phyloP scores from a whole-genome alignment of 1,140 invertebrate species.

The Diorhabda elongata region DNA sequence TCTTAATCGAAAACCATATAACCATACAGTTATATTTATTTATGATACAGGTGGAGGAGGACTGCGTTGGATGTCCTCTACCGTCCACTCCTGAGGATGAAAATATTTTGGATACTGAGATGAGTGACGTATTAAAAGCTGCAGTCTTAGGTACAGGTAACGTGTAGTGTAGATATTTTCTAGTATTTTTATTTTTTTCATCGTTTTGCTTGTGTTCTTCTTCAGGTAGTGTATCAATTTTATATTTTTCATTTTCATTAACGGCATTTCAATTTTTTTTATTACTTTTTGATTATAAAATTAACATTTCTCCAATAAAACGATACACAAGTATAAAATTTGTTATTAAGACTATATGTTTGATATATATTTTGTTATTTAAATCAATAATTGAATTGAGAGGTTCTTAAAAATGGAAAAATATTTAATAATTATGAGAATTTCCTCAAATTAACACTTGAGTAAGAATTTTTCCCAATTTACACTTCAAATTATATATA shows the following conservation, averaged over 20 bases:
- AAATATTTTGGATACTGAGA: conserved; percentile 74
- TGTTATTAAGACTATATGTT: no score
- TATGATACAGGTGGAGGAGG: conserved; percentile 60
- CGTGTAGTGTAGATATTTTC: conserved; percentile 28
- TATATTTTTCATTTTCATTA: not conserved
- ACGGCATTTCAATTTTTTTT: not conserved
- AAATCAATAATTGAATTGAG: no score
- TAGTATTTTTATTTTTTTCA: conserved; percentile 1
- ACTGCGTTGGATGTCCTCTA: conserved; percentile 74
- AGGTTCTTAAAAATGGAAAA: no score
- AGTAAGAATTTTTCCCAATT: no score
- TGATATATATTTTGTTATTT: no score
- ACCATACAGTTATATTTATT: not conserved
- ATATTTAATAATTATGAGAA: no score
- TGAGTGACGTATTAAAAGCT: conserved; percentile 78
- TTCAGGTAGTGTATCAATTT: not conserved
- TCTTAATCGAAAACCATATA: no score
- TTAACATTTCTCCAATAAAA: not conserved
- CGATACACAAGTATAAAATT: not conserved
- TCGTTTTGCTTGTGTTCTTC: conserved; percentile 12
- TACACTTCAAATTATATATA: no score
- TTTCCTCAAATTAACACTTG: no score
- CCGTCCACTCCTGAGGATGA: conserved; percentile 85
- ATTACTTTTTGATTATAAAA: not conserved
- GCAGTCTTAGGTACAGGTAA: conserved; percentile 63